Evolutionary conservation across 2,888 invertebrate genomes (phyloP), one percentile per base, ranked within the genome.

Genomic region (Cancer borealis): DNA sequence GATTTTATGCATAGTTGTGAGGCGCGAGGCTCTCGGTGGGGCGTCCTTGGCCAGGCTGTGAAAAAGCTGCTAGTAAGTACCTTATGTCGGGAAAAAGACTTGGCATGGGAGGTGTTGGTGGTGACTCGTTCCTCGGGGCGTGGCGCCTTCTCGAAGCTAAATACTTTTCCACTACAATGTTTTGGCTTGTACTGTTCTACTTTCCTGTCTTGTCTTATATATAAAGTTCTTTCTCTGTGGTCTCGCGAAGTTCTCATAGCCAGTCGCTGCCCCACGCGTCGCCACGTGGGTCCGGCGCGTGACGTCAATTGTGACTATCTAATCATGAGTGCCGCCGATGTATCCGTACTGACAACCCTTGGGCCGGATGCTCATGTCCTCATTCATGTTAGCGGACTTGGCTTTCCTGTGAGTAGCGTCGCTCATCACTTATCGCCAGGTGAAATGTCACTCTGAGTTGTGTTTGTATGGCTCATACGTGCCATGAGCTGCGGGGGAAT

Each of bases 21-120:
- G 84, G 84, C 39, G 84, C 84, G 30, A 66, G 30, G 84, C 39
- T 12, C 84, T 30, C 4, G 14, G 14, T 17, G 39, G 84, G 39
- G 30, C 73, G 73, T 73, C 73, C 73, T 73, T 73, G 73, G 73
- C 73, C 73, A 26, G 26, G 73, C 26, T 26, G 73, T 26, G 73
- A 26, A 73, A 73, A 73, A 73, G 73, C 21, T 73, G 73, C 73
- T 26, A 73, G 73, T n/a, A 73, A 84, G 84, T 84, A 84, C 84
- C 39, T 84, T 14, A 39, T 39, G 84, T 84, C 84, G 39, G 30
- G 84, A 84, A 39, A 30, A 84, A 84, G 39, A 84, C 84, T 84
- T 84, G 84, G 84, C 84, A 84, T 73, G 84, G 39, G 84, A 84
- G 84, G 84, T 39, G 84, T 39, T 39, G 84, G 84, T 39, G 84